Conservation (phyloP, 2,797 vertebrate genomes). For the Cossypha polioptera region DNA sequence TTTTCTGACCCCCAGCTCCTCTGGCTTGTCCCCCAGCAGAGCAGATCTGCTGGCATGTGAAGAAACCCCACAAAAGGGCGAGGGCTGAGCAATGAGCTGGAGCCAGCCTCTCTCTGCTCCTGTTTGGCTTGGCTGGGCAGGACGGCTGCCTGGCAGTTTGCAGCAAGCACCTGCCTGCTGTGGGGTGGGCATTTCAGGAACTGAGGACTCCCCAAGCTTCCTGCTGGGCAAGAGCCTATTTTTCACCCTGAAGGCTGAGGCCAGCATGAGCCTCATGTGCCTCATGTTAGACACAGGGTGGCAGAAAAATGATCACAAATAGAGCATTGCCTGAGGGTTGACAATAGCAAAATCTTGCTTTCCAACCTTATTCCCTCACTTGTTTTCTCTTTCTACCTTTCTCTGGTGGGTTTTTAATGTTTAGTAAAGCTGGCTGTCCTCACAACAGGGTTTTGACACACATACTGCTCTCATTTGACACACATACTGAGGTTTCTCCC, state of each 20-base stretch:
- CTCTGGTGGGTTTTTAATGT: background rate
- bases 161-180: accelerated
- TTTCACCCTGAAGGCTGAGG: background rate
- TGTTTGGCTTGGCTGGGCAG: background rate
- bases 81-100: background rate
- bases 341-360: background rate
- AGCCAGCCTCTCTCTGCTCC: background rate
- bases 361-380: background rate
- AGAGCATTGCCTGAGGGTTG: background rate
- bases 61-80: accelerated
- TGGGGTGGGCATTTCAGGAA: background rate
- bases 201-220: background rate
- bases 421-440: background rate
- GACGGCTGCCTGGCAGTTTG: background rate
- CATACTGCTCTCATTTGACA: background rate
- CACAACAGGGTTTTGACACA: background rate
- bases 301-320: background rate
- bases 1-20: background rate
- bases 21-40: background rate
- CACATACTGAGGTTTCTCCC: background rate
- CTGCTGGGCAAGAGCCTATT: background rate
- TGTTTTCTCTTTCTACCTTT: background rate
- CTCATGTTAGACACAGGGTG: accelerated
- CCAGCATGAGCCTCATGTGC: background rate
- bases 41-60: background rate